phyloP scores from a whole-genome alignment of 2,888 invertebrate genomes.

The Aleiodes testaceus region DNA sequence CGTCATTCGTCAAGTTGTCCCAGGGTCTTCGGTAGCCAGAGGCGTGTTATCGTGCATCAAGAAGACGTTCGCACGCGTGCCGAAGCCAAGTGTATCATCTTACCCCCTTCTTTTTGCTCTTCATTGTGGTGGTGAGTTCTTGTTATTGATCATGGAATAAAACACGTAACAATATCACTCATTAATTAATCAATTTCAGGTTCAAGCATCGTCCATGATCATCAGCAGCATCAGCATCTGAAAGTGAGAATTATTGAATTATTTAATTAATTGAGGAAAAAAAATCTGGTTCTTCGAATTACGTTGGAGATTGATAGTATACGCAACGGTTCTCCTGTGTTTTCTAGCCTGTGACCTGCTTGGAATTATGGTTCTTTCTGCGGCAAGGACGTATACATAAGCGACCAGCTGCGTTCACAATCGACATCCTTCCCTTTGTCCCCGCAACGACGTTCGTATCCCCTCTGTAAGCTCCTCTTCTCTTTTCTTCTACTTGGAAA shows the following conservation, averaged over 20 bases:
- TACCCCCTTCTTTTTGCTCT: slow-evolving; percentile 47
- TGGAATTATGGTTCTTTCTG: slow-evolving; percentile 51
- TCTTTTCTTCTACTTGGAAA: neutral
- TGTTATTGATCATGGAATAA: neutral
- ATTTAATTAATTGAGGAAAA: too few species aligned
- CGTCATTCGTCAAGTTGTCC: slow-evolving; percentile 34
- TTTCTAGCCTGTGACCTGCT: slow-evolving; percentile 34
- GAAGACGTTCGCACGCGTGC: slow-evolving; percentile 59
- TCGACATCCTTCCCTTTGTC: slow-evolving; percentile 60
- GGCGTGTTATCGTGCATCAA: slow-evolving; percentile 44
- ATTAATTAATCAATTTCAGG: too few species aligned
- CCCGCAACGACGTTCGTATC: slow-evolving; percentile 47
- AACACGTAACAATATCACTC: too few species aligned
- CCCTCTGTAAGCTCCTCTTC: slow-evolving; percentile 29
- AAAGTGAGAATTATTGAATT: too few species aligned
- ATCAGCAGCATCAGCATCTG: too few species aligned
- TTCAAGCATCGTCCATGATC: too few species aligned
- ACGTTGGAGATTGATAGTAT: neutral
- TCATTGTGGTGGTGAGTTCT: slow-evolving; percentile 48
- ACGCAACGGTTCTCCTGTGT: slow-evolving; percentile 21
- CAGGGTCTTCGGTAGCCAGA: slow-evolving; percentile 36
- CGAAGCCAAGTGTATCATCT: slow-evolving; percentile 63
- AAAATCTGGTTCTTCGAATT: neutral
- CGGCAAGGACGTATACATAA: slow-evolving; percentile 52
- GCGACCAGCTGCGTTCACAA: slow-evolving; percentile 56